Percentiles rank a stretch among this genome's conserved stretches.
phyloP scores from a whole-genome alignment of 2,888 invertebrate species.

The Epicampocera succincta region DNA sequence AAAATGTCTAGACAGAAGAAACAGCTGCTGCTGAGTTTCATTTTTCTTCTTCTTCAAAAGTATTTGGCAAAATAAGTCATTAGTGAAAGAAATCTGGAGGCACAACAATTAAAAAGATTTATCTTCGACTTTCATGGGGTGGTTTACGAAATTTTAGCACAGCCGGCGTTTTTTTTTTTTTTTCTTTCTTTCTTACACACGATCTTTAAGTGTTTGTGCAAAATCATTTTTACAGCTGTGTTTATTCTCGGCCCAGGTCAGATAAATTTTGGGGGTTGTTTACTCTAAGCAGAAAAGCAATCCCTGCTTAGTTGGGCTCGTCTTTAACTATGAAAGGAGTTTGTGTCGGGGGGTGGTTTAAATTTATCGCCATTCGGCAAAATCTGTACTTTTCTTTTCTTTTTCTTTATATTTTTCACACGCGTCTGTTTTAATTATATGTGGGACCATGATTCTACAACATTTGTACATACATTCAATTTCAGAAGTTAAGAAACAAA shows the following conservation, averaged over 20 bases:
- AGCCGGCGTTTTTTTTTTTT: slow-evolving; percentile 66
- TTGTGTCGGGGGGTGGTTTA: slow-evolving; percentile 56
- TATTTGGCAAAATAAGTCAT: slow-evolving; percentile 20
- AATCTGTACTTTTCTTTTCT: slow-evolving; percentile 51
- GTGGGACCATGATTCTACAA: not conserved
- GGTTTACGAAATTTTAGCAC: slow-evolving; percentile 48
- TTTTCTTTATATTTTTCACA: slow-evolving; percentile 38
- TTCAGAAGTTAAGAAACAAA: too few species aligned
- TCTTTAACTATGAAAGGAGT: slow-evolving; percentile 11
- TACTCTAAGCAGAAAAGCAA: not conserved
- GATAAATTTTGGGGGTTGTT: slow-evolving; percentile 58
- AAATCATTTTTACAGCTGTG: slow-evolving; percentile 54
- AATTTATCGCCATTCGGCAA: not conserved
- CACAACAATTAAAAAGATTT: slow-evolving; percentile 37
- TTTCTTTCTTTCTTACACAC: slow-evolving; percentile 7
- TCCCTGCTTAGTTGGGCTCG: not conserved
- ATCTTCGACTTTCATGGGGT: slow-evolving; percentile 33
- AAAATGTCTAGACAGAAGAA: slow-evolving; percentile 51
- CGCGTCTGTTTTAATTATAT: slow-evolving; percentile 56
- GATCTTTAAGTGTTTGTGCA: slow-evolving; percentile 47
- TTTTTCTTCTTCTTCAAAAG: not conserved
- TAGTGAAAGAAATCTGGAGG: slow-evolving; percentile 47
- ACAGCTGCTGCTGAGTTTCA: slow-evolving; percentile 32
- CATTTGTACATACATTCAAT: slow-evolving; percentile 29
- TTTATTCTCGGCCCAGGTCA: slow-evolving; percentile 46